These are phyloP conservation scores for Hirtodrosophila trivittata DNA, from an alignment of 2,888 invertebrate genomes.

Conservation along the genomic window DNA sequence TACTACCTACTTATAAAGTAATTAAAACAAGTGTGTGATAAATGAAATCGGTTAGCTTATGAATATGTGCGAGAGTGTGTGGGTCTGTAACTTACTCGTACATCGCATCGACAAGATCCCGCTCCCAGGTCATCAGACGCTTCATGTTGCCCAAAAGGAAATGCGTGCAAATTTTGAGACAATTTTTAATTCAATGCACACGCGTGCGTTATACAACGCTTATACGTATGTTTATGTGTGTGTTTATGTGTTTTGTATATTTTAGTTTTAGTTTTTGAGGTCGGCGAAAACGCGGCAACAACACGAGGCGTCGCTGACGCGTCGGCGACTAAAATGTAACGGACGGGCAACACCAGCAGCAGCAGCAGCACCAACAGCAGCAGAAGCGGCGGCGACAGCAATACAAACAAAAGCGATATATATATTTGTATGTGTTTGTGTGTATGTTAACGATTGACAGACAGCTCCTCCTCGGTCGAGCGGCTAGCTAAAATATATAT, in stretches of 20 bases:
- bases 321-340: slow-evolving; percentile 62
- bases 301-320: slow-evolving; percentile 62
- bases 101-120: slow-evolving; percentile 82
- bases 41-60: slow-evolving; percentile 53
- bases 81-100: slow-evolving; percentile 76
- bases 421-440: slow-evolving; percentile 17
- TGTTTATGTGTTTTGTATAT: slow-evolving; percentile 25
- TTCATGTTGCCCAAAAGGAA: slow-evolving; percentile 73
- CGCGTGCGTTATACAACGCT: slow-evolving; percentile 47
- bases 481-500: slow-evolving; percentile 36
- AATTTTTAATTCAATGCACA: slow-evolving; percentile 46
- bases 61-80: slow-evolving; percentile 26
- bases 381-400: slow-evolving; percentile 34
- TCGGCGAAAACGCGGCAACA: slow-evolving; percentile 63
- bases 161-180: slow-evolving; percentile 44
- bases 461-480: slow-evolving; percentile 58
- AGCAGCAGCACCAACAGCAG: slow-evolving; percentile 28
- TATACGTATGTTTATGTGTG: slow-evolving; percentile 10
- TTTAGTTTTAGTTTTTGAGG: slow-evolving; percentile 46
- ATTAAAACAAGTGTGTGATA: slow-evolving; percentile 32
- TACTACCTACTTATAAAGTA: slow-evolving; percentile 28
- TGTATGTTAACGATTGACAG: slow-evolving; percentile 30
- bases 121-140: slow-evolving; percentile 81
- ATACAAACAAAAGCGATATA: slow-evolving; percentile 48
- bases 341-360: slow-evolving; percentile 31